A percentile compares a stretch with the other conserved stretches of the same genome.
These are phyloP conservation scores for Solenodon paradoxus DNA, from an alignment of 2,113 vertebrate genomes.

Conservation along the genomic window DNA sequence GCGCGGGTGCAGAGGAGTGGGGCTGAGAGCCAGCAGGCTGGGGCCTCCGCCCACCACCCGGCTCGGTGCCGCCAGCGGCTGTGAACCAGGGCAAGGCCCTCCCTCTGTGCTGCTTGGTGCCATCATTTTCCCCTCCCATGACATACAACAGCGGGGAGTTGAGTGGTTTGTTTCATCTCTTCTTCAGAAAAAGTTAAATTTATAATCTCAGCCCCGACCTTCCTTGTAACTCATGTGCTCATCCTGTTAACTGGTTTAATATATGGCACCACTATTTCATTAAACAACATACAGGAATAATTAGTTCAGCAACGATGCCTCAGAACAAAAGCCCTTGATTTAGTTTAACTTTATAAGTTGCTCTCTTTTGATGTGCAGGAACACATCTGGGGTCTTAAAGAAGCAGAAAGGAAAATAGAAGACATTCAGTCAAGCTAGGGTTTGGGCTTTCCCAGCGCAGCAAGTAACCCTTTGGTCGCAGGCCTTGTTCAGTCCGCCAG, in stretches of 20 bases:
- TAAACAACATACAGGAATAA: conserved; percentile 90
- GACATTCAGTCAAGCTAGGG: conserved; percentile 76
- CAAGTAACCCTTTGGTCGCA: conserved; percentile 85
- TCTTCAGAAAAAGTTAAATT: conserved; percentile 86
- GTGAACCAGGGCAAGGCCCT: conserved; percentile 69
- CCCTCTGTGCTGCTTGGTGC: conserved; percentile 66
- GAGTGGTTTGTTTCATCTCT: conserved; percentile 85
- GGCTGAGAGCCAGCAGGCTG: conserved; percentile 46
- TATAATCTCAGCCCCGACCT: conserved; percentile 85
- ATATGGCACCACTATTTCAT: conserved; percentile 86
- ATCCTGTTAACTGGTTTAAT: conserved; percentile 85
- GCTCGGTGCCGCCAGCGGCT: conserved; percentile 60
- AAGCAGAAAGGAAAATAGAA: conserved; percentile 87
- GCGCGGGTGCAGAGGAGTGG: not conserved
- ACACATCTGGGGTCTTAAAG: conserved; percentile 88
- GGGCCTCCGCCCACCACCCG: conserved; percentile 52
- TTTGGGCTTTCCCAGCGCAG: conserved; percentile 76
- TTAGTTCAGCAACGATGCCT: conserved; percentile 88
- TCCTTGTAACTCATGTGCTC: conserved; percentile 85
- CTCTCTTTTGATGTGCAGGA: conserved; percentile 86
- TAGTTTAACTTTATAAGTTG: conserved; percentile 86
- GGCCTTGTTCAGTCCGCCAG: not conserved
- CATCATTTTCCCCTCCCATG: conserved; percentile 80
- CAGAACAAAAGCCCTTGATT: conserved; percentile 88
- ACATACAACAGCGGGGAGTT: conserved; percentile 82